phyloP scores from a whole-genome alignment of 2,113 vertebrate genomes.

The Otolemur garnettii region DNA sequence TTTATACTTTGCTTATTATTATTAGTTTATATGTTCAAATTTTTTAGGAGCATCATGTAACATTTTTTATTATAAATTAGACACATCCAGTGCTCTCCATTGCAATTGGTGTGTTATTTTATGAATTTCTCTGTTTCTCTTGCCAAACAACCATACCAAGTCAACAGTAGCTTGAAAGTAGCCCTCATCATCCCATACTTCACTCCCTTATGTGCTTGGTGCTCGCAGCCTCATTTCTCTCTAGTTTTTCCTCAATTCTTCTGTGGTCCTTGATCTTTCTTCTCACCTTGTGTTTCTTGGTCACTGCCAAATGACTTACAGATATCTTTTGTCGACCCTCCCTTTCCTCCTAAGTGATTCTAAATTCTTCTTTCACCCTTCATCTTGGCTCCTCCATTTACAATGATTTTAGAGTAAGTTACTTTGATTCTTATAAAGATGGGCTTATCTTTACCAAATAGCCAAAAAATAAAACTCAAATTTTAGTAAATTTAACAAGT shows the following conservation, averaged over 20 bases:
- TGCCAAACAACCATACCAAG: neutral
- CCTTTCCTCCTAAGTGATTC: neutral
- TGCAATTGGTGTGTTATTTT: neutral
- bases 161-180: neutral
- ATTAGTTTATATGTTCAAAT: conserved; percentile 16
- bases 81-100: neutral
- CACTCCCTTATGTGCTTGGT: too few species aligned
- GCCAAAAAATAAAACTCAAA: conserved; percentile 1
- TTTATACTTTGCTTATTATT: conserved; percentile 17
- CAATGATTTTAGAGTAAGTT: conserved; percentile 27
- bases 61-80: conserved; percentile 22
- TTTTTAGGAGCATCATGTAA: neutral
- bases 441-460: conserved; percentile 23
- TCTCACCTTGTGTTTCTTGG: neutral
- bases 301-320: neutral
- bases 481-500: neutral
- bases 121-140: neutral
- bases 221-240: neutral
- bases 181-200: rapidly evolving
- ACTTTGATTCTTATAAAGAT: neutral
- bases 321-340: neutral
- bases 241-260: neutral
- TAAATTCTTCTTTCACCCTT: neutral
- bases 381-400: neutral
- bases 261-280: neutral